A percentile compares a stretch with the other conserved stretches of the same genome.
These are phyloP conservation scores for Adelosebastes latens DNA, from an alignment of 2,797 vertebrate species.

Conservation along the genomic window DNA sequence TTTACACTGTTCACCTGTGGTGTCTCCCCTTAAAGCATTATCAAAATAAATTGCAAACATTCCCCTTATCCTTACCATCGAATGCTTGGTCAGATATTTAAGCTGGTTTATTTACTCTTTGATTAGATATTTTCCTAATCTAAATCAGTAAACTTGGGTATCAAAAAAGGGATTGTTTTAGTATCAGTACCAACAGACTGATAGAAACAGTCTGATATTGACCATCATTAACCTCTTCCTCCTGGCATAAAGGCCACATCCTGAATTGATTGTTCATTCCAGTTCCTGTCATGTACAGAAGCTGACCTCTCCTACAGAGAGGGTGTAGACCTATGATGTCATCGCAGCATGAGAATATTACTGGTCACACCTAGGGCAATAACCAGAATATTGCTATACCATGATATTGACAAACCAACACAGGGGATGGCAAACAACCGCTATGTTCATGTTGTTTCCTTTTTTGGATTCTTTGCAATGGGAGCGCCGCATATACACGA, in stretches of 20 bases:
- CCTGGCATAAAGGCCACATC: neutral
- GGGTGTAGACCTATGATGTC: slow-evolving; percentile 4
- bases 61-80: neutral
- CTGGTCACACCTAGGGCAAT: neutral
- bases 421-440: too few species aligned
- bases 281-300: neutral
- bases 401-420: too few species aligned
- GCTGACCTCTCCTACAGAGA: neutral
- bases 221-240: neutral
- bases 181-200: too few species aligned
- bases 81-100: neutral
- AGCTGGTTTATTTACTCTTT: neutral
- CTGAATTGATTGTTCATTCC: slow-evolving; percentile 2
- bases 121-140: neutral
- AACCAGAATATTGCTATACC: too few species aligned
- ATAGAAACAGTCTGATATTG: neutral
- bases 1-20: too few species aligned
- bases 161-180: too few species aligned
- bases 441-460: too few species aligned
- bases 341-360: neutral
- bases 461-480: too few species aligned
- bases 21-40: too few species aligned
- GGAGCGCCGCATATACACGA: too few species aligned
- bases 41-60: neutral
- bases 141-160: neutral